Evolutionary conservation across 2,113 vertebrate species (phyloP).

Genomic region (Chaetops frenatus): DNA sequence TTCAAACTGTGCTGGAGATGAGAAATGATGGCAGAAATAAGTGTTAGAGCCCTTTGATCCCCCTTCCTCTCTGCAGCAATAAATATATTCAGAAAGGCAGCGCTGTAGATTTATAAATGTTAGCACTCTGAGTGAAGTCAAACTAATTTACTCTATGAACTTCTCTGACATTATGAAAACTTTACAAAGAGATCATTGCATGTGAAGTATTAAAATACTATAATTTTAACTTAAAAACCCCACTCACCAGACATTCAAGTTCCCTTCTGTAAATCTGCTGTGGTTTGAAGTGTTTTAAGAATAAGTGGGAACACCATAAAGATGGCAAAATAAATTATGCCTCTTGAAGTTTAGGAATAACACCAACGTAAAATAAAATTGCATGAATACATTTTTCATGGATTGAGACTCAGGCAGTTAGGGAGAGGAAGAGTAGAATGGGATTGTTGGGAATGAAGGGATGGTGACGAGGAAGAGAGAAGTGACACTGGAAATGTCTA

Average conservation of each 20-base stretch:
- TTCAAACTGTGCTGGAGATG: slow-evolving; percentile 17
- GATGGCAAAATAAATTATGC: slow-evolving; percentile 1
- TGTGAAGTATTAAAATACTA: slow-evolving; percentile 40
- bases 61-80: slow-evolving; percentile 9
- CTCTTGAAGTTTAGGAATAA: neutral
- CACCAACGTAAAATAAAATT: neutral
- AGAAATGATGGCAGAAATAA: slow-evolving; percentile 56
- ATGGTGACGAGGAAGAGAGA: accelerated
- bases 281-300: slow-evolving; percentile 4
- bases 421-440: neutral
- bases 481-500: neutral
- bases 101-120: slow-evolving; percentile 50
- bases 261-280: neutral
- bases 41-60: slow-evolving; percentile 56
- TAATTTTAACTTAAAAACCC: slow-evolving; percentile 16
- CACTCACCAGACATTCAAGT: neutral
- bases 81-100: slow-evolving; percentile 55
- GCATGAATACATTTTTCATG: neutral
- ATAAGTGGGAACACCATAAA: neutral
- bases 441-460: neutral
- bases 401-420: neutral
- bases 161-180: slow-evolving; percentile 63
- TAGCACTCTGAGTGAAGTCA: slow-evolving; percentile 45
- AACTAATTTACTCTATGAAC: slow-evolving; percentile 55
- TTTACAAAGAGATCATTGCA: slow-evolving; percentile 54